These are phyloP conservation scores for Chesias legatella DNA, from an alignment of 2,888 invertebrate genomes.

Conservation along the genomic window DNA sequence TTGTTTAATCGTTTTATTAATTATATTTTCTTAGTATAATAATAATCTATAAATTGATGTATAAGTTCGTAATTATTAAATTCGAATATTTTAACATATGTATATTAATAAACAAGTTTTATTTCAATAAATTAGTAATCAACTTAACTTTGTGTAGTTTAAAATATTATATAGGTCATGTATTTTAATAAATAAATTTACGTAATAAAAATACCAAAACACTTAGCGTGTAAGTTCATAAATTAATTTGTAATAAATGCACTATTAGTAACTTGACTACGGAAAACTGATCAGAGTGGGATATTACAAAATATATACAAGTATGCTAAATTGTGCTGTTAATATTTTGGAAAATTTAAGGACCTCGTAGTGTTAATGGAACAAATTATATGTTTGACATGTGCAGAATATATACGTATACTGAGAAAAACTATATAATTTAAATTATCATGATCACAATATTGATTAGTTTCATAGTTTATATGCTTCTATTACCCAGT, in stretches of 20 bases:
- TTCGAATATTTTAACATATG: conserved; percentile 82
- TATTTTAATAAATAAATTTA: conserved; percentile 51
- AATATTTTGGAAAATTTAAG: no score
- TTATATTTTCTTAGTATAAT: conserved; percentile 81
- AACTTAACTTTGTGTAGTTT: conserved; percentile 58
- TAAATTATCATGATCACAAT: no score
- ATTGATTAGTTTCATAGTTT: background rate
- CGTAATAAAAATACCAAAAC: conserved; percentile 14
- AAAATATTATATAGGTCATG: conserved; percentile 59
- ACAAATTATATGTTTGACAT: no score
- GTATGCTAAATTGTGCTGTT: no score
- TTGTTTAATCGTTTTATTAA: conserved; percentile 79
- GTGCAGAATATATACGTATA: no score
- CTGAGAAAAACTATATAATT: no score
- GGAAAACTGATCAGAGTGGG: no score
- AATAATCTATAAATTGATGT: conserved; percentile 81
- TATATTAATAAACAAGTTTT: conserved; percentile 81
- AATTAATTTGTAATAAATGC: conserved; percentile 29
- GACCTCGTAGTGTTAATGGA: no score
- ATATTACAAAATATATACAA: no score
- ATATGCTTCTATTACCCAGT: conserved; percentile 6
- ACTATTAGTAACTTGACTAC: no score
- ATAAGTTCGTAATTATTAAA: conserved; percentile 82
- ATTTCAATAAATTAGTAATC: conserved; percentile 69
- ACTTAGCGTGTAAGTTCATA: conserved; percentile 9